phyloP scores from a whole-genome alignment of 1,140 invertebrate genomes.

The Ceratina japonica region DNA sequence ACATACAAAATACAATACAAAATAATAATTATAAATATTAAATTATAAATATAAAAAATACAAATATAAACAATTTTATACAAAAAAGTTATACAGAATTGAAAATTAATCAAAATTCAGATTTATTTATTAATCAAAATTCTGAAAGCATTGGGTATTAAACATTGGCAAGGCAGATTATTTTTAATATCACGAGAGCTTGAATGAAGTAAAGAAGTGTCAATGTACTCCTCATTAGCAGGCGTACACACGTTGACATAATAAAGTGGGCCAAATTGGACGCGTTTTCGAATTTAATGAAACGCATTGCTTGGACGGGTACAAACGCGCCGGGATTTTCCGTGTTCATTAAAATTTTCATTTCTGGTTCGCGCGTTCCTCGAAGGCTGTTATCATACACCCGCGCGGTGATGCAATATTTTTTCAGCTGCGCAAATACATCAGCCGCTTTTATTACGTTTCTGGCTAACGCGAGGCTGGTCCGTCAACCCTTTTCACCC shows the following conservation, averaged over 20 bases:
- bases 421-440: neutral
- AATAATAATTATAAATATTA: too few species aligned
- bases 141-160: too few species aligned
- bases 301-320: neutral
- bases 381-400: too few species aligned
- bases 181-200: too few species aligned
- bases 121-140: too few species aligned
- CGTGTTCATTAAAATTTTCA: neutral
- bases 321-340: neutral
- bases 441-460: neutral
- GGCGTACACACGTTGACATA: neutral
- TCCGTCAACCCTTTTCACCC: too few species aligned
- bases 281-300: neutral
- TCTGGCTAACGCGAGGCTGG: neutral
- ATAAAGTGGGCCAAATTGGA: neutral
- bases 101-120: too few species aligned
- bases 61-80: too few species aligned
- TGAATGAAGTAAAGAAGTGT: neutral
- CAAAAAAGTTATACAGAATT: too few species aligned
- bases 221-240: neutral
- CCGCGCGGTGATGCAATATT: conserved; percentile 3
- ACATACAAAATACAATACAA: too few species aligned
- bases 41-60: too few species aligned
- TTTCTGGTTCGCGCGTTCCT: neutral
- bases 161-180: too few species aligned